Evolutionary conservation across 2,113 vertebrate genomes (phyloP).

Genomic region (Glaucomys volans): DNA sequence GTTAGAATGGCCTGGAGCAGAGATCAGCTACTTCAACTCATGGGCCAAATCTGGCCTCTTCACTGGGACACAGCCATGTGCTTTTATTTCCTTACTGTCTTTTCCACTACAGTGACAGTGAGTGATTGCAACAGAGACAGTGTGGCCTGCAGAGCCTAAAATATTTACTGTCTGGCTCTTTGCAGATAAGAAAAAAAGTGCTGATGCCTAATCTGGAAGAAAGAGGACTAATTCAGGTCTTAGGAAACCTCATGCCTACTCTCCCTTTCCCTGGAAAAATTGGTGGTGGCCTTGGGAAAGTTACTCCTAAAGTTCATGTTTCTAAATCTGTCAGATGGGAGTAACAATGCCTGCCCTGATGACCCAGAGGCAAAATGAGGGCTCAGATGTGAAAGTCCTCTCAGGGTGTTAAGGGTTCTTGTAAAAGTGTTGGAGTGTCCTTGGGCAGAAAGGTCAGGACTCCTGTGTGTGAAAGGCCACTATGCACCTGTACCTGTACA

Average conservation of each 20-base stretch:
- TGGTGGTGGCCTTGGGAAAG: not conserved
- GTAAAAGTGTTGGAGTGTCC: not conserved
- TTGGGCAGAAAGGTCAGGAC: not conserved
- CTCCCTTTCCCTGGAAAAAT: not conserved
- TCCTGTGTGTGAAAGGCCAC: fast-evolving
- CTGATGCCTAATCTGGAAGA: not conserved
- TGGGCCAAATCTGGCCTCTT: not conserved
- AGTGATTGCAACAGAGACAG: not conserved
- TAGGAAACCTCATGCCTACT: not conserved
- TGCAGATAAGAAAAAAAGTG: not conserved
- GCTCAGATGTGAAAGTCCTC: not conserved
- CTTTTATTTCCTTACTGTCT: not conserved
- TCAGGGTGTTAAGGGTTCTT: not conserved
- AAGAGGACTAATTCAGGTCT: not conserved
- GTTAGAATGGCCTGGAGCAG: not conserved
- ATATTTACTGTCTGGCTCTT: not conserved
- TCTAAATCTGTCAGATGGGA: not conserved
- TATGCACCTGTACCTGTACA: not conserved
- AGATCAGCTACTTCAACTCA: not conserved
- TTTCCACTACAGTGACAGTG: not conserved
- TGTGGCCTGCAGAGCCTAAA: not conserved
- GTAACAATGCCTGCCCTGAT: not conserved
- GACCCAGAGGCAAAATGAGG: not conserved
- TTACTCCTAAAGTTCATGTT: not conserved
- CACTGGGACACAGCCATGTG: not conserved